Percentiles rank a stretch among this genome's conserved stretches.
Evolutionary conservation across 1,140 invertebrate genomes (phyloP).

Genomic region (Aricia agestis): DNA sequence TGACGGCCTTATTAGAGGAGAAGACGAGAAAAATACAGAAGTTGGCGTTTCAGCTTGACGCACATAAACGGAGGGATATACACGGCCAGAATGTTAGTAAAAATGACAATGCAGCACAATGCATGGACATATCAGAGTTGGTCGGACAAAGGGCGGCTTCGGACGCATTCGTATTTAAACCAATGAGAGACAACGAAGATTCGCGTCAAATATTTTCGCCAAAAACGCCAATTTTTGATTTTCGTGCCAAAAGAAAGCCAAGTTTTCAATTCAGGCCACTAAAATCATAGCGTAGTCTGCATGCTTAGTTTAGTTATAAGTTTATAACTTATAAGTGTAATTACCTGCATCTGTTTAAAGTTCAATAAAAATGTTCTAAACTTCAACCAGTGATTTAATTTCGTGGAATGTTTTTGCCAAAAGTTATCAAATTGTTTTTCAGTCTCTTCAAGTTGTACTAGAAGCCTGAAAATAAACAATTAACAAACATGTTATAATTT

Average conservation of each 20-base stretch:
- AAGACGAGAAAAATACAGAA: slow-evolving; percentile 69
- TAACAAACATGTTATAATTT: too few relatives aligned
- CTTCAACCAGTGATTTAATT: slow-evolving; percentile 91
- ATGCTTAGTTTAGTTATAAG: slow-evolving; percentile 19
- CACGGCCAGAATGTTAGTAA: slow-evolving; percentile 45
- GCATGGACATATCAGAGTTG: slow-evolving; percentile 64
- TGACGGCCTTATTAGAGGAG: slow-evolving; percentile 61
- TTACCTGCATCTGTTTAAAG: slow-evolving; percentile 74
- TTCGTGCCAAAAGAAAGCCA: slow-evolving; percentile 50
- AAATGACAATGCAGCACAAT: slow-evolving; percentile 45
- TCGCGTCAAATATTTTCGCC: slow-evolving; percentile 55
- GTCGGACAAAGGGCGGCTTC: slow-evolving; percentile 49
- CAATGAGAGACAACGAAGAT: slow-evolving; percentile 51
- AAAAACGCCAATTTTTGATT: slow-evolving; percentile 62
- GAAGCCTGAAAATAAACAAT: slow-evolving; percentile 78
- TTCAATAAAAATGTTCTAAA: slow-evolving; percentile 87
- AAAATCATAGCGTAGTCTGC: slow-evolving; percentile 28
- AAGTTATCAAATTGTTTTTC: slow-evolving; percentile 95
- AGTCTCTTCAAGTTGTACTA: slow-evolving; percentile 96
- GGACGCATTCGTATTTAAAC: slow-evolving; percentile 59
- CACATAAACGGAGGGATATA: slow-evolving; percentile 62
- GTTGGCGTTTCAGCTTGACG: slow-evolving; percentile 62
- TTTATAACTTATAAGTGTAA: slow-evolving; percentile 27
- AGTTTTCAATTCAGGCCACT: slow-evolving; percentile 59
- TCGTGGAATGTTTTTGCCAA: slow-evolving; percentile 92